phyloP scores from a whole-genome alignment of 2,113 vertebrate genomes.

The Pardalotus punctatus region DNA sequence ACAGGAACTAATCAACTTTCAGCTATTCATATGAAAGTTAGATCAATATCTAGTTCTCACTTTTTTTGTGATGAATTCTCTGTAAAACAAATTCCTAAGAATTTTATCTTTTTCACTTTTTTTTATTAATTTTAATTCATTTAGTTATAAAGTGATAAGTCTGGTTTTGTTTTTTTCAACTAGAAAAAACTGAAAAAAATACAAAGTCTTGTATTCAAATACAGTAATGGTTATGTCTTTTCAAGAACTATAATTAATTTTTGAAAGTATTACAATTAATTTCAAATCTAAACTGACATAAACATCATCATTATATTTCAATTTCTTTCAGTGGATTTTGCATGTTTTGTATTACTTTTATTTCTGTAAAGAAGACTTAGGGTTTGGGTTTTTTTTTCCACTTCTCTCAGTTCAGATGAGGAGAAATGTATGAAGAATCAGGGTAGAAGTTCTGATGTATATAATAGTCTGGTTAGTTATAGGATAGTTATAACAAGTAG shows the following conservation, averaged over 20 bases:
- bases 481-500: not conserved
- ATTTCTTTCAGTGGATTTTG: not conserved
- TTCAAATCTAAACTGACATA: not conserved
- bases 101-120: not conserved
- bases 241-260: not conserved
- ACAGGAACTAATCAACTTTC: not conserved
- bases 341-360: not conserved
- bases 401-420: not conserved
- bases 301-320: not conserved
- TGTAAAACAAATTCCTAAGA: not conserved
- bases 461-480: no score
- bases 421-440: not conserved
- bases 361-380: not conserved
- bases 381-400: rapidly evolving
- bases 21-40: not conserved
- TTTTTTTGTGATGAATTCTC: not conserved
- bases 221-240: not conserved
- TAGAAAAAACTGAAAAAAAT: not conserved
- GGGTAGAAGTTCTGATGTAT: not conserved
- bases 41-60: rapidly evolving
- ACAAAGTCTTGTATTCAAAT: not conserved
- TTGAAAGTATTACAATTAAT: not conserved
- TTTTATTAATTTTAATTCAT: not conserved
- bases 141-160: not conserved
- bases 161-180: not conserved